A percentile compares a stretch with the other conserved stretches of the same genome.
phyloP scores from a whole-genome alignment of 2,113 vertebrate species.

The Poeciliopsis retropinna region DNA sequence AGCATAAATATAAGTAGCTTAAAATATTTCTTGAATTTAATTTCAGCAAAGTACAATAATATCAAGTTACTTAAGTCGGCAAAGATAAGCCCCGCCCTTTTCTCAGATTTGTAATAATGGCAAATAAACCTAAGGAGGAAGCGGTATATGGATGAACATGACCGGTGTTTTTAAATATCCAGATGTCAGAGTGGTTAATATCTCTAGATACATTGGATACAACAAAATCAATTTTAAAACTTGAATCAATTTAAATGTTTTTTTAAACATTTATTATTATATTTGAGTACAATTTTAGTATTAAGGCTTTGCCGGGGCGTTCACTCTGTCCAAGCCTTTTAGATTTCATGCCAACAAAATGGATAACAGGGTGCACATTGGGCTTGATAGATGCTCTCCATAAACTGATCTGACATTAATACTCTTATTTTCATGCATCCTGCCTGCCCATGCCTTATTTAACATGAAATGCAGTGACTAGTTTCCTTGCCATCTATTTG shows the following conservation, averaged over 20 bases:
- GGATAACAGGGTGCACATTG: conserved; percentile 27
- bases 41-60: conserved; percentile 1
- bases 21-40: conserved; percentile 1
- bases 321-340: conserved; percentile 30
- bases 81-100: conserved; percentile 6
- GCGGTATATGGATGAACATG: conserved; percentile 9
- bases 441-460: conserved; percentile 77
- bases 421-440: conserved; percentile 35
- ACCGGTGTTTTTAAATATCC: conserved; percentile 22
- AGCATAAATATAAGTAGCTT: neutral
- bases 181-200: conserved; percentile 29
- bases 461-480: conserved; percentile 70
- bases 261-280: conserved; percentile 73
- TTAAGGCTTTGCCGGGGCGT: conserved; percentile 41
- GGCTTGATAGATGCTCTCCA: conserved; percentile 38
- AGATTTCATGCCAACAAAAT: conserved; percentile 35
- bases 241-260: conserved; percentile 67
- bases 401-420: conserved; percentile 51
- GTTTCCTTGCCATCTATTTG: conserved; percentile 59
- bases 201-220: conserved; percentile 26
- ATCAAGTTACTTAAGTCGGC: neutral
- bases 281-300: conserved; percentile 57
- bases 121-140: neutral
- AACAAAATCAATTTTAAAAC: conserved; percentile 47
- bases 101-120: conserved; percentile 7